A percentile compares a stretch with the other conserved stretches of the same genome.
These are phyloP conservation scores for Drosophila planitibia DNA, from an alignment of 2,888 invertebrate species.

Conservation along the genomic window DNA sequence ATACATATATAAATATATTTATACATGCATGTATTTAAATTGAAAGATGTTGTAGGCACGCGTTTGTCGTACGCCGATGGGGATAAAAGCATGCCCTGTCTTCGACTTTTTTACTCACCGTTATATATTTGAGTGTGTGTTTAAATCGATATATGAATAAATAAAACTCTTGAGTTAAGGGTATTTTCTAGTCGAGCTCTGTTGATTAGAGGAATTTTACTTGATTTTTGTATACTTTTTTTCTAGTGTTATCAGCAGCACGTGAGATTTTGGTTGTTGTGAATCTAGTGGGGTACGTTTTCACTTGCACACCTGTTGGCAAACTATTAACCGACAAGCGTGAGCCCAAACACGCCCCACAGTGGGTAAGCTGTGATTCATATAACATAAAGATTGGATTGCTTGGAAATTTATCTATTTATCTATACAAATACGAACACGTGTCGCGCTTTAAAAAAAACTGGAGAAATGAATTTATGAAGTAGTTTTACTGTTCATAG, in stretches of 20 bases:
- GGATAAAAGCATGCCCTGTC: background rate
- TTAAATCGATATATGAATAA: background rate
- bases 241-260: slow-evolving; percentile 49
- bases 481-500: background rate
- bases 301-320: slow-evolving; percentile 3
- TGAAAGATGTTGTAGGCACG: background rate
- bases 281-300: background rate
- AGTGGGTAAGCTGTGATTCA: background rate
- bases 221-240: background rate
- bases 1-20: background rate
- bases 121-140: background rate
- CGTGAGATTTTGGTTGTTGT: slow-evolving; percentile 32
- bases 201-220: background rate
- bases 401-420: slow-evolving; percentile 1
- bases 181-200: background rate
- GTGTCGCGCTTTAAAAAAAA: background rate
- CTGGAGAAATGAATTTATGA: background rate
- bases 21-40: background rate
- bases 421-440: background rate
- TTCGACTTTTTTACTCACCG: background rate
- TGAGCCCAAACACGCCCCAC: background rate
- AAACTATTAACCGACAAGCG: slow-evolving; percentile 5
- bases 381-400: slow-evolving; percentile 7
- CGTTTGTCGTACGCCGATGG: background rate
- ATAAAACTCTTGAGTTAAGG: background rate